Conservation (phyloP, 2,888 invertebrate genomes). For the Hypomecis atomaria region DNA sequence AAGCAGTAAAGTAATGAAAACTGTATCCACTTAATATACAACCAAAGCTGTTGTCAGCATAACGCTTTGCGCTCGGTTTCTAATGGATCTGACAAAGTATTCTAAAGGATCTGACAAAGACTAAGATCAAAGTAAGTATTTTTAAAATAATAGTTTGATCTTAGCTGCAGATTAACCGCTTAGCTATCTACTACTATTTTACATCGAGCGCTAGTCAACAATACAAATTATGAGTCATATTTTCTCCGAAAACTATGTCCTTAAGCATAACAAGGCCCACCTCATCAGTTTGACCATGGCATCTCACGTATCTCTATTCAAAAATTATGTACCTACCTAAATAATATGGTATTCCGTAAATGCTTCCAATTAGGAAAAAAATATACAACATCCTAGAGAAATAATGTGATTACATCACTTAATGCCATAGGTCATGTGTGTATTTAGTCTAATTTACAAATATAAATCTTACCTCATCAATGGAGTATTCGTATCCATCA, state of each 20-base stretch:
- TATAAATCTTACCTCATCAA: constrained; percentile 68
- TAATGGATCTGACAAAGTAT: too few relatives aligned
- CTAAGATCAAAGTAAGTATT: too few relatives aligned
- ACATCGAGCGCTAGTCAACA: background rate
- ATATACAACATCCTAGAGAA: constrained; percentile 7
- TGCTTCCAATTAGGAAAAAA: constrained; percentile 33
- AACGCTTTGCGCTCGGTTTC: too few relatives aligned
- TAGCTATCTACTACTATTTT: too few relatives aligned
- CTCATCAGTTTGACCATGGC: constrained; percentile 21
- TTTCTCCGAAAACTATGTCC: background rate
- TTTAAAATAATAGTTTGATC: too few relatives aligned
- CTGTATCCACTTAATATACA: background rate
- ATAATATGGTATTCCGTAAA: constrained; percentile 26
- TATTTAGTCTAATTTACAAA: background rate
- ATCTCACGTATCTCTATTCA: constrained; percentile 35
- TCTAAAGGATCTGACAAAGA: too few relatives aligned
- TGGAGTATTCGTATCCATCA: constrained; percentile 89
- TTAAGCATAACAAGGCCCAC: constrained; percentile 16
- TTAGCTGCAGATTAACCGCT: too few relatives aligned
- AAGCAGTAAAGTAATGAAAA: background rate
- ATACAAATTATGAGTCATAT: background rate
- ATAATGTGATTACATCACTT: background rate
- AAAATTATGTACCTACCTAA: constrained; percentile 12
- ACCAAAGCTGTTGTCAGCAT: too few relatives aligned
- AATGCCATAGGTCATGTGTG: constrained; percentile 15